These are phyloP conservation scores for Myotis lucifugus DNA, from an alignment of 2,113 vertebrate genomes.

Conservation along the genomic window DNA sequence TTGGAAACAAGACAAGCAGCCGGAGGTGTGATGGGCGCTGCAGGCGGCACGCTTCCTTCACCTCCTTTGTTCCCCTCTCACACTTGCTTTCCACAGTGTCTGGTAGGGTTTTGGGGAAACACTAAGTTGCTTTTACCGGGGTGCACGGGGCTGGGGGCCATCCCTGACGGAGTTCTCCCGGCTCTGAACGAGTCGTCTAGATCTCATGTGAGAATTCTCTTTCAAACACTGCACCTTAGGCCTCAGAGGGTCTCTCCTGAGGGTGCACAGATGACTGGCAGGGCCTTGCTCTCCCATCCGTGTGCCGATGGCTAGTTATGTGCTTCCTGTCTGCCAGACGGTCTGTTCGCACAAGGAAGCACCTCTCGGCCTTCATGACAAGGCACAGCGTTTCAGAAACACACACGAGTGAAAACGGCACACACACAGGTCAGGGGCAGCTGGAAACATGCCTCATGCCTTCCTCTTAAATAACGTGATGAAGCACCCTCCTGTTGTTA, in stretches of 20 bases:
- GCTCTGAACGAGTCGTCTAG: neutral
- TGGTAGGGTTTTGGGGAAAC: neutral
- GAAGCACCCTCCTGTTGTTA: too few relatives aligned
- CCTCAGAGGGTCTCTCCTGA: neutral
- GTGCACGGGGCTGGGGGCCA: fast-evolving
- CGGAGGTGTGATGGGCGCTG: fast-evolving
- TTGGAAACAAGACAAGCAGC: too few relatives aligned
- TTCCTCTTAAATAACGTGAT: neutral
- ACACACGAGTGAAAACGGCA: neutral
- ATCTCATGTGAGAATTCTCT: neutral
- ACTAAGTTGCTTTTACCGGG: fast-evolving
- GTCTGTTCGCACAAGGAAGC: neutral
- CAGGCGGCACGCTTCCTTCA: too few relatives aligned
- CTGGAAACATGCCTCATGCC: too few relatives aligned
- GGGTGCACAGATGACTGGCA: constrained; percentile 36
- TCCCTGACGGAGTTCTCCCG: neutral
- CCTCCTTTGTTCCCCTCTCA: neutral
- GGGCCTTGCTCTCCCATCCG: neutral
- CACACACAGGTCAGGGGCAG: neutral
- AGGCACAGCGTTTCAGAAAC: neutral
- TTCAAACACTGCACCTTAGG: neutral
- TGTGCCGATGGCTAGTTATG: neutral
- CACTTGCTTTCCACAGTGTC: neutral
- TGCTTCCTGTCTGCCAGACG: neutral
- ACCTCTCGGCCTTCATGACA: neutral